Conservation (phyloP, 2,113 vertebrate genomes). For the Psilopsiagon aurifrons region DNA sequence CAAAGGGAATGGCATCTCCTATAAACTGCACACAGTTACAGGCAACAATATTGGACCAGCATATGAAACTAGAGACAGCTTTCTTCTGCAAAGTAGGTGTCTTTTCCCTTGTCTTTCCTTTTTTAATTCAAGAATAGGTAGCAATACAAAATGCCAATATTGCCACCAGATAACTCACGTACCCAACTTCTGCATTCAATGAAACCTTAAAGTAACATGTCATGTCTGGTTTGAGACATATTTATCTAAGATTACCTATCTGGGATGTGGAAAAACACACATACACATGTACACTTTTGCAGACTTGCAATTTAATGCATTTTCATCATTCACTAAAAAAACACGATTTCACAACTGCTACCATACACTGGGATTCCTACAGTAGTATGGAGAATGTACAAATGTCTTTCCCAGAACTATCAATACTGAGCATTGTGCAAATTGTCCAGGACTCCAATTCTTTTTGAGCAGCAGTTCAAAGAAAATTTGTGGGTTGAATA, state of each 20-base stretch:
- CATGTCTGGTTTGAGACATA: neutral
- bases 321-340: slow-evolving; percentile 31
- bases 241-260: neutral
- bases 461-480: slow-evolving; percentile 54
- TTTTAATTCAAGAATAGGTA: neutral
- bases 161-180: neutral
- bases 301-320: slow-evolving; percentile 16
- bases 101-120: neutral
- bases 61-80: neutral
- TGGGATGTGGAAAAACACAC: neutral
- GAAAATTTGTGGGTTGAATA: slow-evolving; percentile 21
- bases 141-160: neutral
- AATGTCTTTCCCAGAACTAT: neutral
- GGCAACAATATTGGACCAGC: neutral
- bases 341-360: neutral
- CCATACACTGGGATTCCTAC: neutral
- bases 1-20: neutral
- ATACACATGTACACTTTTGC: neutral
- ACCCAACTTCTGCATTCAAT: neutral
- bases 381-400: neutral
- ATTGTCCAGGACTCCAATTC: neutral
- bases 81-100: neutral
- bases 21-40: neutral
- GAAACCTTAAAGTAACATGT: neutral
- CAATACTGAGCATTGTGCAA: neutral